Evolutionary conservation across 2,113 vertebrate genomes (phyloP).

Genomic region (Proteles cristata): DNA sequence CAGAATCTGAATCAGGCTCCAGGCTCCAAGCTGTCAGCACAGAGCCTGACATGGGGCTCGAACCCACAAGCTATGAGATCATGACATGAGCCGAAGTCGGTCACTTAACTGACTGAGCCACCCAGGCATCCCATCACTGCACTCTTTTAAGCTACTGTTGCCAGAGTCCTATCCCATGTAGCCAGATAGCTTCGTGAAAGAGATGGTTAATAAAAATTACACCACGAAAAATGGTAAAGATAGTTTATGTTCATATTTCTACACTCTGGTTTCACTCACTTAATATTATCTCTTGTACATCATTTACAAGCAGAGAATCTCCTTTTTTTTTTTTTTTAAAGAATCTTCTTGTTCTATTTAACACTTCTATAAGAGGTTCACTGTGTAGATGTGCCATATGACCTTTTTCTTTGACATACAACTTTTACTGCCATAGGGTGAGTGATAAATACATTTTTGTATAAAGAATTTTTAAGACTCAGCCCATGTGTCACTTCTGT

Average conservation of each 20-base stretch:
- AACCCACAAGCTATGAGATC: no score
- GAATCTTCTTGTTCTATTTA: conserved; percentile 1
- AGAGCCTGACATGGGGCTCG: no score
- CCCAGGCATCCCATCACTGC: neutral
- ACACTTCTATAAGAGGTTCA: neutral
- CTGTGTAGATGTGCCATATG: neutral
- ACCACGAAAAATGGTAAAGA: neutral
- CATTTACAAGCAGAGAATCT: neutral
- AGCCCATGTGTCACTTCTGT: neutral
- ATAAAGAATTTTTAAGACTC: conserved; percentile 37
- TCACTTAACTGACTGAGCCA: no score
- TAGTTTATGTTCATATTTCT: neutral
- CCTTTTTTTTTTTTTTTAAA: neutral
- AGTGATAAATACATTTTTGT: neutral
- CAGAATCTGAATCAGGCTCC: no score
- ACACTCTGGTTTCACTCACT: conserved; percentile 34
- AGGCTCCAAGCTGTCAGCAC: no score
- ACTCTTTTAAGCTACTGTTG: neutral
- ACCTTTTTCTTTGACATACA: neutral
- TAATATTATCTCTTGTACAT: neutral
- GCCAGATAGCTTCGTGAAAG: conserved; percentile 8
- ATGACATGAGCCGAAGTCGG: no score
- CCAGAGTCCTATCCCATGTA: neutral
- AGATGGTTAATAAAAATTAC: neutral
- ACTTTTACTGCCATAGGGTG: neutral